phyloP scores from a whole-genome alignment of 2,797 vertebrate species.

The Hydrocynus forskahlii region DNA sequence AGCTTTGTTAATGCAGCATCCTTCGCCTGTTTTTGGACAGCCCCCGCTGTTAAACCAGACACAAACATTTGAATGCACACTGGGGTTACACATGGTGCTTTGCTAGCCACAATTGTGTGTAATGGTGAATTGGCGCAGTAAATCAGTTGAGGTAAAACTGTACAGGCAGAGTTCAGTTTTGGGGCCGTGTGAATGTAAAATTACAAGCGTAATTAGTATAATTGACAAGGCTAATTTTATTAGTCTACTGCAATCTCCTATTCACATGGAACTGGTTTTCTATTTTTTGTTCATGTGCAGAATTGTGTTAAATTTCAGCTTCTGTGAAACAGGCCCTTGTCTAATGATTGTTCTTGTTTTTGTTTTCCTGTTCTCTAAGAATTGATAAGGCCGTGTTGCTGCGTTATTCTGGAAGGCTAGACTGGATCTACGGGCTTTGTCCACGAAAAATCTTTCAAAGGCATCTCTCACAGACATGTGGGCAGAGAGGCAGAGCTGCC shows the following conservation, averaged over 20 bases:
- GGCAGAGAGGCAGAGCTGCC: conserved; percentile 50
- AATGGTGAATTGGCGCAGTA: conserved; percentile 24
- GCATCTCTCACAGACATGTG: conserved; percentile 57
- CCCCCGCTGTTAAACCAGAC: conserved; percentile 5
- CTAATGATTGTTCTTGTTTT: conserved; percentile 63
- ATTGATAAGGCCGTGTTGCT: conserved; percentile 65
- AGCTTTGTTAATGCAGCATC: conserved; percentile 9
- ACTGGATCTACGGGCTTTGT: conserved; percentile 69
- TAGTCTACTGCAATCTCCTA: conserved; percentile 23
- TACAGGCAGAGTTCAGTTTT: conserved; percentile 40
- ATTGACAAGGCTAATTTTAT: not conserved
- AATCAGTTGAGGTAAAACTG: conserved; percentile 31
- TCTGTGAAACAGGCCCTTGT: conserved; percentile 43
- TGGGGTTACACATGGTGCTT: conserved; percentile 38
- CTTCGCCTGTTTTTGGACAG: not conserved
- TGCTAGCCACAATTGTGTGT: conserved; percentile 23
- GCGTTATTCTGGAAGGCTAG: conserved; percentile 70
- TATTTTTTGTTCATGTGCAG: conserved; percentile 45
- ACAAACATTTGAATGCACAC: conserved; percentile 8
- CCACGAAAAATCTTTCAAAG: conserved; percentile 71
- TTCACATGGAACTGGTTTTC: conserved; percentile 39
- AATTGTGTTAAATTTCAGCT: conserved; percentile 49
- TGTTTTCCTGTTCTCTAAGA: conserved; percentile 63
- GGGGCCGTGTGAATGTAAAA: conserved; percentile 28
- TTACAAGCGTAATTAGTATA: conserved; percentile 23